phyloP scores from a whole-genome alignment of 2,113 vertebrate genomes.

The Thalassarche chlororhynchos region DNA sequence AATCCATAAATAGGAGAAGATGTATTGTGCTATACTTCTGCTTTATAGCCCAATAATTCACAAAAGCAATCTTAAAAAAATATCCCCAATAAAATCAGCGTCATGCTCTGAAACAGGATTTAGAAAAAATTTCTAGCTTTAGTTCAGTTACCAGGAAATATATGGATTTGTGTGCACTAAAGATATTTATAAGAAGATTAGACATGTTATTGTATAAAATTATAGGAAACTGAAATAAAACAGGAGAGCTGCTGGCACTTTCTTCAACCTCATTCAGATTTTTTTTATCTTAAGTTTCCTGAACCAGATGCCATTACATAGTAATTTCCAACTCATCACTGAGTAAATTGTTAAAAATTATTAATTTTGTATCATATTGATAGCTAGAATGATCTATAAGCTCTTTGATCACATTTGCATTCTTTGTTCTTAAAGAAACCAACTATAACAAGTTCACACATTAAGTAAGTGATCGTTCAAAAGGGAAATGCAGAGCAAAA shows the following conservation, averaged over 20 bases:
- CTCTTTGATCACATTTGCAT: not conserved
- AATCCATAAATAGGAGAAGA: slow-evolving; percentile 17
- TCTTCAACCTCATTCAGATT: not conserved
- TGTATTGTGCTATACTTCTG: not conserved
- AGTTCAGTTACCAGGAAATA: not conserved
- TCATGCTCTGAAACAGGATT: slow-evolving; percentile 12
- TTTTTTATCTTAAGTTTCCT: not conserved
- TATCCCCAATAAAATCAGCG: slow-evolving; percentile 26
- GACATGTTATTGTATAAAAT: not conserved
- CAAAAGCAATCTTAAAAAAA: slow-evolving; percentile 49
- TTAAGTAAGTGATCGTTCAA: not conserved
- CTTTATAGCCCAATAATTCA: slow-evolving; percentile 55
- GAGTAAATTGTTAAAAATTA: not conserved
- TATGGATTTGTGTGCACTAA: not conserved
- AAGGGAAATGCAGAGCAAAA: not conserved
- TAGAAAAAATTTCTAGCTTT: not conserved
- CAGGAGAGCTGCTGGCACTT: not conserved
- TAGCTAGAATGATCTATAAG: not conserved
- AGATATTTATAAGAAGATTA: not conserved
- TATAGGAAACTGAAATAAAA: slow-evolving; percentile 4
- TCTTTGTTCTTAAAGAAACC: not conserved
- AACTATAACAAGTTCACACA: not conserved
- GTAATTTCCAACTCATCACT: not conserved
- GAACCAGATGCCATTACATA: not conserved
- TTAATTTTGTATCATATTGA: not conserved